Base-by-base conservation (phyloP, 2,888 invertebrate species). In the Sphecodes monilicornis region DNA sequence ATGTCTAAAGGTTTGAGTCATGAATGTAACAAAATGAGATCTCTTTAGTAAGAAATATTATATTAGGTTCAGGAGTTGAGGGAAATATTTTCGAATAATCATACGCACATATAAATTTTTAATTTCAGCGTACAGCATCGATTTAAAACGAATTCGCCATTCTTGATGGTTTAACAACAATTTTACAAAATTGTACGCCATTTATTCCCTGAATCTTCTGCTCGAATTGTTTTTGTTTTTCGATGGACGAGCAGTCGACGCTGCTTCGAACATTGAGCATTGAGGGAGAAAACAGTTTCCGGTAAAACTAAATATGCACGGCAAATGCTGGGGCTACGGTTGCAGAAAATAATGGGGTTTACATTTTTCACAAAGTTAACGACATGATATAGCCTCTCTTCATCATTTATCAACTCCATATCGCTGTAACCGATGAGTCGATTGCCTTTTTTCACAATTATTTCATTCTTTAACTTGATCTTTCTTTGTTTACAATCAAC, bases 331-430 rank as follows among this genome's bases (percentile, higher is more conserved):
- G 76, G 76, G 69, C 50, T 69, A 13, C 11, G 26, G 57, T 26
- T 26, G 41, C 57, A 22, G n/a, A n/a, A 60, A 76, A 76, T 80
- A 85, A 87, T 60, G 84, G 82, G 54, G 68, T 69, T 64, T 36
- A 64, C 72, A 72, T 82, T 85, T 82, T 80, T 77, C 64, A 70
- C n/a, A 68, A 70, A 85, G 81, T 78, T 72, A 16, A 60, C 71
- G 64, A 64, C 29, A 29, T 60, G 16, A 29, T 39, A 69, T 32
- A 46, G 43, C 75, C 71, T 74, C 43, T 76, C 64, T 71, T 54
- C 41, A 74, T 72, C 69, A 81, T 78, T 69, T 84, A 80, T 85
- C 76, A 76, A 87, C 84, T 79, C 82, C 78, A 76, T 81, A 80
- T 81, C 64, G 77, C 43, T 22, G 57, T 68, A 73, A 74, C 54